Base-by-base conservation (phyloP, 92 coral and sea anemone genomes). In the Umimayanthus kanabou region DNA sequence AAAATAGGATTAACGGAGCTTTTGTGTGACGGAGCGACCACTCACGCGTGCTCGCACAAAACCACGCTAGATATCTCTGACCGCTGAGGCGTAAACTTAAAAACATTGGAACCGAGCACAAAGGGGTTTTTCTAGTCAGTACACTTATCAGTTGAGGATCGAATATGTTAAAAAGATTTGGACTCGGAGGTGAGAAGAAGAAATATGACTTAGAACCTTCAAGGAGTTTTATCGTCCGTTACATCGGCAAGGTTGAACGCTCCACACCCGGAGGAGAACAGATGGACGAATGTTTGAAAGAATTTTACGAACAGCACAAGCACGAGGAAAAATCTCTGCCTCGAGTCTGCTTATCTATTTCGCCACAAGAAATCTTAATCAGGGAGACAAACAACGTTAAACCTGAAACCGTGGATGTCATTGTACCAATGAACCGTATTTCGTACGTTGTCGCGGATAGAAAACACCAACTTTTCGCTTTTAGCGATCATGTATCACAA, bases 401-500 rank as follows among this genome's bases (percentile, higher is more conserved):
- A 18, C 40, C 79, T 33, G 94, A 92, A 64, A 88, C 80, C 72
- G 86, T 91, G 15, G 92, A 82, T 4, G 90, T 93, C 30, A 64
- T 86, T 16, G 74, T 85, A 18, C 98, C 98, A 29, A 91, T 95
- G 85, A 90, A 82, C 82, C 83, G 98, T 30, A 92, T 95, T 15
- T 91, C 98, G 0, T 95, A 88, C 47, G 96, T 95, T 26, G 98
- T 91, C 28, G 98, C 98, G 39, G 98, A 95, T 47, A 93, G 87
- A 85, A 95, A 95, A 73, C 95, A 95, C 64, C 98, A 95, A 70
- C 91, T 95, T 55, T 93, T 95, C 89, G 98, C 98, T 33, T 95
- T 95, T 92, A 95, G 92, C 89, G 98, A 95, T 79, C 94, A 92
- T 40, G 93, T 95, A n/a, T 95, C 96, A n/a, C 95, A 88, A 49